Evolutionary conservation across 2,888 invertebrate genomes (phyloP), one percentile per base, ranked within the genome.

Genomic region (Synergus itoensis): DNA sequence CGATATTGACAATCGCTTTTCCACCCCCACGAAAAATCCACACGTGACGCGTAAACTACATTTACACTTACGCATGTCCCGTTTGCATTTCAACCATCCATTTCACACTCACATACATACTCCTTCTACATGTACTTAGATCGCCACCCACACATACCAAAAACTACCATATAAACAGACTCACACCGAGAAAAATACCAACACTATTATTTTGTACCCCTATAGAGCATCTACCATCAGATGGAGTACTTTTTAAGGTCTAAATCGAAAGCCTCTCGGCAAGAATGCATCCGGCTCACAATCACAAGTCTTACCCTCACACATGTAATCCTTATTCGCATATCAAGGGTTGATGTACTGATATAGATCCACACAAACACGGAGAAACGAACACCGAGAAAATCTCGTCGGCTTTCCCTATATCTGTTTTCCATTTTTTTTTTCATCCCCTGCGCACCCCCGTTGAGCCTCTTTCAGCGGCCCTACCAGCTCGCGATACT

Each of bases 351-450:
- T 41, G 60, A 43, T 73, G 36, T 28, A 73, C 41, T 28, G 28
- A 65, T 65, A 43, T 18, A 65, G 8, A 43, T 43, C 18, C 7
- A 76, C 41, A 43, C 14, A 69, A 65, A 60, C 67, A 60, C 8
- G 45, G 64, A 65, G 28, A 73, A 28, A 65, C 14, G 62, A 65
- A 60, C 67, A 60, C 9, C 45, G 64, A 65, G 28, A 73, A 28
- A 65, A 36, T 5, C 77, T 77, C 60, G 48, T 67, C 77, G 73
- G 77, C 77, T 83, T 87, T 81, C 80, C 83, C 85, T 86, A 87
- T 88, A 87, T 86, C 86, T 89, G 85, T 87, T 88, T 89, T 89
- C 85, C 84, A 85, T 88, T 87, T 81, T 81, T 81, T 81, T 81
- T 84, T 85, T 84, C 79, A 64, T 78, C 84, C 84, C 82, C 80